Evolutionary conservation across 1,140 invertebrate genomes (phyloP), one percentile per base, ranked within the genome.

Genomic region (Drosophila ambigua): DNA sequence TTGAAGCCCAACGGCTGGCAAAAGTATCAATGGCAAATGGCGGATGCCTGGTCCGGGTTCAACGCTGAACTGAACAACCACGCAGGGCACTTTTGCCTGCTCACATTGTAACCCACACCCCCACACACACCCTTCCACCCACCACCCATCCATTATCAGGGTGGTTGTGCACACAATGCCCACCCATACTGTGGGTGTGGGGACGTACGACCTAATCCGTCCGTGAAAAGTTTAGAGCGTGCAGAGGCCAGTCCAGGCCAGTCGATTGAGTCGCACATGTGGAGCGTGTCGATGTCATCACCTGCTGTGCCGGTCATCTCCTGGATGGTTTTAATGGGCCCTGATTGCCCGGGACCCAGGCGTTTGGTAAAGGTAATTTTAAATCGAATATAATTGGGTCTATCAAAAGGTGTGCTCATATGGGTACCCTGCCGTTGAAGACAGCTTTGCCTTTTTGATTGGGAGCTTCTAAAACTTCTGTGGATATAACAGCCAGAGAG

Each of bases 31-130:
- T 84, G 51, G 72, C 72, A 58, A 57, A 72, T 44, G 55, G 45
- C 68, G 60, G 52, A 59, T 51, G 50, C 61, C 61, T 65, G 65
- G 8, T 51, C 60, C 59, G 51, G 79, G 77, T 73, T 73, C 78
- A 82, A 67, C 82, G 76, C 72, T 62, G 49, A 87, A 85, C 53
- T 87, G 78, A 87, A 87, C 83, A 87, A 77, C 77, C 52, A 62
- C 39, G 11, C 44, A 55, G 23, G 53, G 57, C 45, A 46, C 48
- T 52, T 64, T 78, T 52, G 52, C 68, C 79, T 74, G 69, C 51
- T 69, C 45, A 55, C 53, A 53, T 52, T 58, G 26, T 44, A 35
- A 5, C 16, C 11, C 39, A 23, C 2, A 35, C 11, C 15, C 13
- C n/a, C 13, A 41, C 23, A 61, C 7, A 5, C 26, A 48, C 13